Evolutionary conservation across 2,888 invertebrate species (phyloP).

Genomic region (Netelia inedita): DNA sequence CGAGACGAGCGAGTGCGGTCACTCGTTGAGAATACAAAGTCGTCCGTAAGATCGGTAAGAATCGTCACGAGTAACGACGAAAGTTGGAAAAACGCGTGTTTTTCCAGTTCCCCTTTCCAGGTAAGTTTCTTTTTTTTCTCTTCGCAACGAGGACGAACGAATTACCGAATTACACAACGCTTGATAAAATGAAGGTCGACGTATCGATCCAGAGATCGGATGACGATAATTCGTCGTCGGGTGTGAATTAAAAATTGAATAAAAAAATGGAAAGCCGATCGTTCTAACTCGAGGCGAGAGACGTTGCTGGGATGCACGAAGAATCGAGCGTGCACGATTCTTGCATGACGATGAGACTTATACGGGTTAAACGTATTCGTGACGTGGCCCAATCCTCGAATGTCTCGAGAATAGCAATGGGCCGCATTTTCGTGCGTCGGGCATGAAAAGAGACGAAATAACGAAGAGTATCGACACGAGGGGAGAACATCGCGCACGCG

Average conservation of each 20-base stretch:
- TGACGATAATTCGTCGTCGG: not conserved
- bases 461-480: not conserved
- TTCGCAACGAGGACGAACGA: not conserved
- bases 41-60: conserved; percentile 47
- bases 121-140: not conserved
- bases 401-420: conserved; percentile 57
- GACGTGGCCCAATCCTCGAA: conserved; percentile 66
- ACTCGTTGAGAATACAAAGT: conserved; percentile 54
- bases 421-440: conserved; percentile 44
- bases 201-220: not conserved
- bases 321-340: conserved; percentile 34
- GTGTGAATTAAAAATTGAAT: not conserved
- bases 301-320: conserved; percentile 24
- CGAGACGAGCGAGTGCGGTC: not conserved
- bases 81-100: conserved; percentile 41
- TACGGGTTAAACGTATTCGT: conserved; percentile 77
- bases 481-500: not conserved
- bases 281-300: not conserved
- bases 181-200: not conserved
- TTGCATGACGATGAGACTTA: conserved; percentile 71
- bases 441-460: not conserved
- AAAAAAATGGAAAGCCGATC: conserved; percentile 61
- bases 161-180: conserved; percentile 41
- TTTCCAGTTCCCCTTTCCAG: not conserved
- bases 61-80: conserved; percentile 38